Evolutionary conservation across 2,113 vertebrate genomes (phyloP), one percentile per base, ranked within the genome.

Genomic region (Saimiri boliviensis): DNA sequence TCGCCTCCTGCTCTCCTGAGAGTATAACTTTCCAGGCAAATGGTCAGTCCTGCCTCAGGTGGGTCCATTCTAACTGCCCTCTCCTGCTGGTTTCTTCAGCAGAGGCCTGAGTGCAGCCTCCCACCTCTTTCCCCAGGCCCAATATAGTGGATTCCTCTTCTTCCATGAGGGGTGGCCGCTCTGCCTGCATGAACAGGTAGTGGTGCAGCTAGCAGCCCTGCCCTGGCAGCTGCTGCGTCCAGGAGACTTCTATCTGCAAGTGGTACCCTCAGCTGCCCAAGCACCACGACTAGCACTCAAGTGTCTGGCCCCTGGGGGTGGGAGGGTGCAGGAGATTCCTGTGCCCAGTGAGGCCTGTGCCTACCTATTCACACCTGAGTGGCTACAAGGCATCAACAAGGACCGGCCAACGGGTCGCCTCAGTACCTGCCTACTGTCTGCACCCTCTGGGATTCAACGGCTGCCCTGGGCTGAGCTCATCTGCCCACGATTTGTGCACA

Each of bases 191-290:
- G 98, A 98, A 71, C 99, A 99, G 95, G 99, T 99, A 79, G 99
- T 99, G 2, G 99, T 99, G 6, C 99, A 99, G 93, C 98, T 99
- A 40, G 99, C 99, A 42, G 99, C 99, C 19, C 96, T 99, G 86
- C 99, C 99, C 95, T 99, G 99, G 99, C 99, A 99, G 98, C 98
- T 99, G 80, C 98, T 99, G 90, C 98, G 98, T 85, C 98, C 99
- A 1, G 99, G 99, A 32, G 99, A 99, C 98, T 99, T 99, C 98
- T 99, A 99, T 98, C 98, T 99, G 74, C 99, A 99, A 98, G 99
- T 99, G 96, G 99, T 99, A 63, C 99, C 99, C 86, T 99, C 99
- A 80, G 99, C 99, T 30, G 99, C 99, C 0, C 99, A 99, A 73
- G 99, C 99, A 89, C 99, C 99, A 17, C 98, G 99, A 3, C 98